phyloP scores from a whole-genome alignment of 2,888 invertebrate genomes.

The Eupelmus urozonus region DNA sequence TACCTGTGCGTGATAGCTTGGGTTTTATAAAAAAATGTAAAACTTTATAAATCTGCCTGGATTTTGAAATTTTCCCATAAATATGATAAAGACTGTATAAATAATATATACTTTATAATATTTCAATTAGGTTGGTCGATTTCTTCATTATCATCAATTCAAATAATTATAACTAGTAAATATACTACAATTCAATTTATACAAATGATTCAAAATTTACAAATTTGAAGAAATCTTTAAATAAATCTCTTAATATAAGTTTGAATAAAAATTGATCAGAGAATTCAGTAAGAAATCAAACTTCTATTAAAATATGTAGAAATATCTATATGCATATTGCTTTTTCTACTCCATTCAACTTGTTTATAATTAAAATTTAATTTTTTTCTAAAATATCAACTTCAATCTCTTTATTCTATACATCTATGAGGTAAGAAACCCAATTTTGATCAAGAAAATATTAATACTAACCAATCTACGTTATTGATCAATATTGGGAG shows the following conservation, averaged over 20 bases:
- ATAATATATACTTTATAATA: constrained; percentile 34
- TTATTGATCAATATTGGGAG: constrained; percentile 27
- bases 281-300: constrained; percentile 40
- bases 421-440: constrained; percentile 26
- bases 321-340: constrained; percentile 28
- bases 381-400: constrained; percentile 42
- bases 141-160: constrained; percentile 21
- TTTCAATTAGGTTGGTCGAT: neutral
- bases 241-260: constrained; percentile 6
- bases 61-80: constrained; percentile 23
- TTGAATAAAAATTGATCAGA: constrained; percentile 25
- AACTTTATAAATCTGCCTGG: constrained; percentile 39
- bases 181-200: constrained; percentile 42
- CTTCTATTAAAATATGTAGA: constrained; percentile 44
- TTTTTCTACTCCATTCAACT: constrained; percentile 21
- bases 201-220: constrained; percentile 28
- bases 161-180: constrained; percentile 29
- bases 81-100: constrained; percentile 33
- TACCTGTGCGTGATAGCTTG: constrained; percentile 27
- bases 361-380: constrained; percentile 10
- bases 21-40: constrained; percentile 40
- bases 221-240: constrained; percentile 12
- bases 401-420: constrained; percentile 26
- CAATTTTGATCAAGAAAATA: constrained; percentile 34
- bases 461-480: constrained; percentile 18